Conservation (phyloP, 2,113 vertebrate genomes). For the Tachuris rubrigastra region DNA sequence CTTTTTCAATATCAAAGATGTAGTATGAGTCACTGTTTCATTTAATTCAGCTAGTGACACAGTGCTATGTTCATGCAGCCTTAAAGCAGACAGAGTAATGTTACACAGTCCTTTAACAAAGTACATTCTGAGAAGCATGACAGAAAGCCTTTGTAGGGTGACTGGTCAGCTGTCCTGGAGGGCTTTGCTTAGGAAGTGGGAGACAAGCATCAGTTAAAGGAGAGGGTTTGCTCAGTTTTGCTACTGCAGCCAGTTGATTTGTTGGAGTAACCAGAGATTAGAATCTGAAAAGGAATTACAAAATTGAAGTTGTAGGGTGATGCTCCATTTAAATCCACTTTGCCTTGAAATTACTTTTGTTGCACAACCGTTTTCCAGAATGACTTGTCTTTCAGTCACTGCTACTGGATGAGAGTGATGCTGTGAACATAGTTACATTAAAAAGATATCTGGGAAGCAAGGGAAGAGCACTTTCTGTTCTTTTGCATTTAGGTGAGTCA, state of each 20-base stretch:
- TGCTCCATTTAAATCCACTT: not conserved
- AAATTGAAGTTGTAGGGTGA: not conserved
- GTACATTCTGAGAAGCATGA: not conserved
- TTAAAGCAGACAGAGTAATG: not conserved
- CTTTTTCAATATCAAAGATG: slow-evolving; percentile 4
- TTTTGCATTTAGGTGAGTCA: not conserved
- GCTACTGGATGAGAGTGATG: not conserved
- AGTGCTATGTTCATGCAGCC: not conserved
- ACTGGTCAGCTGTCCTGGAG: not conserved
- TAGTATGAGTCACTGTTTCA: slow-evolving; percentile 49
- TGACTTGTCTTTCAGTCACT: not conserved
- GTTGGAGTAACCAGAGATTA: not conserved
- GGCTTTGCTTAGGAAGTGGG: not conserved
- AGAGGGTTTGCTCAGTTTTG: not conserved
- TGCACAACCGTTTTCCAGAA: not conserved
- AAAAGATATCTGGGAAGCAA: not conserved
- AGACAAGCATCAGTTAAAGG: not conserved
- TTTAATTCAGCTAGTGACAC: slow-evolving; percentile 28
- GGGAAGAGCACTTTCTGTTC: not conserved
- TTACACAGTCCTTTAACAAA: not conserved
- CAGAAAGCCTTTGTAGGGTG: not conserved
- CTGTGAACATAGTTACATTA: not conserved
- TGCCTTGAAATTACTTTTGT: not conserved
- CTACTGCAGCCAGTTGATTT: not conserved
- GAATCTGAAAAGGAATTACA: not conserved